phyloP scores from a whole-genome alignment of 1,140 invertebrate genomes.

The Heliconius eleuchia region DNA sequence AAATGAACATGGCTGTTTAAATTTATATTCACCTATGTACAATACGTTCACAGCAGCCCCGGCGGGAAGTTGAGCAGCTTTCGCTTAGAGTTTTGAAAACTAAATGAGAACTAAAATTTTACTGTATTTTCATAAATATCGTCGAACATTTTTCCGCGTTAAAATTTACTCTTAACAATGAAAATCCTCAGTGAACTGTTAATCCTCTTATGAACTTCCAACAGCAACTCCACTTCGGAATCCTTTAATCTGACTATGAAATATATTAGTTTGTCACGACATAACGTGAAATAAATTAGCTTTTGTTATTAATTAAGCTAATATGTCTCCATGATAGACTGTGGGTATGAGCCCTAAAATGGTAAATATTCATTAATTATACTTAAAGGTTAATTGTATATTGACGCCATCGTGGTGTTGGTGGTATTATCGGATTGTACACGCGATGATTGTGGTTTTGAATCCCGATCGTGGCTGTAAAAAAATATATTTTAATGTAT shows the following conservation, averaged over 20 bases:
- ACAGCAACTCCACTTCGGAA: slow-evolving; percentile 54
- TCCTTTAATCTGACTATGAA: slow-evolving; percentile 57
- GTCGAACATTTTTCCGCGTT: slow-evolving; percentile 42
- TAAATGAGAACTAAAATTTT: slow-evolving; percentile 21
- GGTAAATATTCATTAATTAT: neutral
- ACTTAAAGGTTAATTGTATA: neutral
- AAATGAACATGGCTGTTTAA: neutral
- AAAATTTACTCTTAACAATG: slow-evolving; percentile 64
- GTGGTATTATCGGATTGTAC: too few relatives aligned
- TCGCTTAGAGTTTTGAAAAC: neutral
- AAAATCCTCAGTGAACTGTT: slow-evolving; percentile 58
- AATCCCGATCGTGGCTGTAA: too few relatives aligned
- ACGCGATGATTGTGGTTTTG: too few relatives aligned
- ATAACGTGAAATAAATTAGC: slow-evolving; percentile 39
- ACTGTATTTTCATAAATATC: slow-evolving; percentile 31
- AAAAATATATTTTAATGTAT: too few relatives aligned
- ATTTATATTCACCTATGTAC: neutral
- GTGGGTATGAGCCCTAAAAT: neutral
- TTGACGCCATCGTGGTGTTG: too few relatives aligned
- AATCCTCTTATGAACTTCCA: slow-evolving; percentile 59
- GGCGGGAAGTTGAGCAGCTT: neutral
- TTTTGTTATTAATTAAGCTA: slow-evolving; percentile 43
- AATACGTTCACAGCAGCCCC: neutral
- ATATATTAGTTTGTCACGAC: slow-evolving; percentile 53
- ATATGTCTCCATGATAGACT: slow-evolving; percentile 38